These are phyloP conservation scores for Gopherus evgoodei DNA, from an alignment of 2,113 vertebrate genomes.

Conservation along the genomic window DNA sequence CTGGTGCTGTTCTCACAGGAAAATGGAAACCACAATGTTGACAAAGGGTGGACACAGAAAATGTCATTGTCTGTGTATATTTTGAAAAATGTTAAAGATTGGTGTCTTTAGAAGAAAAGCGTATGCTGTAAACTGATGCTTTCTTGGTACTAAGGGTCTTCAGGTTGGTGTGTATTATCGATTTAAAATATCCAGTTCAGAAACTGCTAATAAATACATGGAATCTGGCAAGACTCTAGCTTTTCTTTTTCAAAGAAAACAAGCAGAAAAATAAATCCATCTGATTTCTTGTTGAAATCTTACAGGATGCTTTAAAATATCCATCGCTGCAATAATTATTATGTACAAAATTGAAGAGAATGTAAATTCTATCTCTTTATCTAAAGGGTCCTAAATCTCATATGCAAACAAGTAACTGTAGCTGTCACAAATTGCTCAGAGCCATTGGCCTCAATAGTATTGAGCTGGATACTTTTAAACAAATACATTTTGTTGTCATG, in stretches of 20 bases:
- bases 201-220: neutral
- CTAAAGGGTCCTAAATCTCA: neutral
- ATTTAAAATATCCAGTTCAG: slow-evolving; percentile 23
- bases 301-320: slow-evolving; percentile 10
- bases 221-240: neutral
- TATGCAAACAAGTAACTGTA: neutral
- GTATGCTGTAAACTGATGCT: neutral
- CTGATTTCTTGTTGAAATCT: slow-evolving; percentile 29
- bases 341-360: neutral
- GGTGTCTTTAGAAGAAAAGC: slow-evolving; percentile 53
- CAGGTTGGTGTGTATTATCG: neutral
- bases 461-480: neutral
- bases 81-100: slow-evolving; percentile 27
- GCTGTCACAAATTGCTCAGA: neutral
- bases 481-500: rapidly evolving
- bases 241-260: neutral
- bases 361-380: neutral
- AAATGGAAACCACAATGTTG: neutral
- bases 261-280: slow-evolving; percentile 37
- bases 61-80: slow-evolving; percentile 28
- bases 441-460: neutral
- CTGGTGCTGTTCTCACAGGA: neutral
- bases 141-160: neutral
- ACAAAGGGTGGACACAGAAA: neutral
- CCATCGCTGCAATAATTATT: neutral